phyloP scores from a whole-genome alignment of 2,797 vertebrate species.

The Nyctibius grandis region DNA sequence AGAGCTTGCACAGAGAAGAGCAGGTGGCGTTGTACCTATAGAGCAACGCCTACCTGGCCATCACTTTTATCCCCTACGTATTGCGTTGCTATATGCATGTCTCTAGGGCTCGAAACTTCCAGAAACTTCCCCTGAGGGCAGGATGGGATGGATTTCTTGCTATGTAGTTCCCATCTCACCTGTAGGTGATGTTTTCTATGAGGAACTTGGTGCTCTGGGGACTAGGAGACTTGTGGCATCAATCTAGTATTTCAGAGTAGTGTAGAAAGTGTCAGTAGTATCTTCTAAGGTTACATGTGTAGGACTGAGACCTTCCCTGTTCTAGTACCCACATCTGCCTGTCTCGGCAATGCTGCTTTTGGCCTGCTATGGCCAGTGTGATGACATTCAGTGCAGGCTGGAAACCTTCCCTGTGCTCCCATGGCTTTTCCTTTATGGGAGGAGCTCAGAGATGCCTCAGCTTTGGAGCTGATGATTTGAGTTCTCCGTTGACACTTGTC shows the following conservation, averaged over 20 bases:
- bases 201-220: background rate
- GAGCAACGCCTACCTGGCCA: background rate
- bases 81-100: background rate
- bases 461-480: background rate
- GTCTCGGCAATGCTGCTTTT: background rate
- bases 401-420: background rate
- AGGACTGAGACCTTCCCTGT: background rate
- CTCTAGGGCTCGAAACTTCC: background rate
- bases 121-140: background rate
- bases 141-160: background rate
- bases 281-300: background rate
- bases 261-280: background rate
- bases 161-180: background rate
- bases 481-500: background rate
- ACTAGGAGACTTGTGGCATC: background rate
- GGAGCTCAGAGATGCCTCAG: background rate
- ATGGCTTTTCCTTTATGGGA: background rate
- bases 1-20: background rate
- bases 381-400: background rate
- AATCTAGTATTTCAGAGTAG: background rate
- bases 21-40: background rate
- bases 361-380: background rate
- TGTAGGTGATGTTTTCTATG: background rate
- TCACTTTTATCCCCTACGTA: background rate
- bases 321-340: background rate